Base-by-base conservation (phyloP, 2,888 invertebrate species). In the Chrysomela aeneicollis region DNA sequence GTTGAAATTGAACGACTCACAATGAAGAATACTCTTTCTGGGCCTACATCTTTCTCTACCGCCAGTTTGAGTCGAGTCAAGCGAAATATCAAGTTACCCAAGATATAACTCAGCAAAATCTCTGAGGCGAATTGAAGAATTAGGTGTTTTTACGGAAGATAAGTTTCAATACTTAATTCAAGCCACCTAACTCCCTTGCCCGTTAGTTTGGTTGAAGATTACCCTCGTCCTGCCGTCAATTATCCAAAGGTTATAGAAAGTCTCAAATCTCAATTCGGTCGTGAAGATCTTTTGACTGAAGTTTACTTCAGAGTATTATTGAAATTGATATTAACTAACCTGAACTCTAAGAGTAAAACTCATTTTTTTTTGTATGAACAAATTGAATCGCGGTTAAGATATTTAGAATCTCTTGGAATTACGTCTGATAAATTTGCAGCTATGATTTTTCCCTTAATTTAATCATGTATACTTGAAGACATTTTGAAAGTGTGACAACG, bases 161-260 rank as follows among this genome's bases (percentile, higher is more conserved):
- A 52, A 52, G 32, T 52, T 51, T 0, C 51, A 51, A 26, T 51
- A 51, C 17, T 22, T 22, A 19, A 22, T 51, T 19, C 51, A 51
- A 51, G 8, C 51, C 26, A 51, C 26, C 17, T 10, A 32, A 19
- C 22, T 59, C 42, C 18, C 59, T 58, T n/a, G 63, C 58, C 0
- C 22, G 59, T 46, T 21, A 59, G 17, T 15, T 61, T 2, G 47
- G 59, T 1, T 22, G 58, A 42, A 59, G 61, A n/a, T 21, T 59
- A 35, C 22, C 61, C 61, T 37, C 18, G 42, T n/a, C 42, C 26
- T 5, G 61, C 55, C 17, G 61, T 59, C 1, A 61, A 61, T 22
- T 61, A 61, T 21, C n/a, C 47, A n/a, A 61, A 59, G 26, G 51
- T 59, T 9, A 59, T 49, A 21, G 59, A 61, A 5, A 59, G 57